Conservation (phyloP, 2,113 vertebrate genomes). For the Oncorhynchus gorbuscha region DNA sequence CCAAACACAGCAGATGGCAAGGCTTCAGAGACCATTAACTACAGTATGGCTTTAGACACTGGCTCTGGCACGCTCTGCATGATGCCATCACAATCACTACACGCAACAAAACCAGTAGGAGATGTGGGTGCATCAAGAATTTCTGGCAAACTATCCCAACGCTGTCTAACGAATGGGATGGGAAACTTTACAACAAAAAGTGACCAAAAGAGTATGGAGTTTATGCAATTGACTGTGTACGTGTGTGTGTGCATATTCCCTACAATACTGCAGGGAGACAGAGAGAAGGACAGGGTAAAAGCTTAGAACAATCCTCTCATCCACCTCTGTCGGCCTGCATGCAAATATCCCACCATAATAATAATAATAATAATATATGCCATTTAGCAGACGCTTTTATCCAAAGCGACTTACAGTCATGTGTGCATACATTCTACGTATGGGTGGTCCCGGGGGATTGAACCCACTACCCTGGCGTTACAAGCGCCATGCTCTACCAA, state of each 20-base stretch:
- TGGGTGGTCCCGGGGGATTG: too few species aligned
- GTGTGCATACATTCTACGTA: too few species aligned
- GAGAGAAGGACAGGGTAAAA: conserved; percentile 59
- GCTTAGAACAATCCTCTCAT: conserved; percentile 35
- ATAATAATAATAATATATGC: too few species aligned
- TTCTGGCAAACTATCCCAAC: not conserved
- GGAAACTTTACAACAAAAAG: not conserved
- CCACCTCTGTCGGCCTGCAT: conserved; percentile 9
- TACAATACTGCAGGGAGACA: conserved; percentile 44
- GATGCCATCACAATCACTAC: not conserved
- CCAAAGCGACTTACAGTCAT: too few species aligned
- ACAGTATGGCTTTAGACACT: not conserved
- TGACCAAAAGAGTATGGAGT: not conserved
- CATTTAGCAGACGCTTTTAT: too few species aligned
- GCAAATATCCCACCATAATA: not conserved
- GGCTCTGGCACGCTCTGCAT: not conserved
- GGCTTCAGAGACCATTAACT: not conserved
- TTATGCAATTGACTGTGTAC: not conserved
- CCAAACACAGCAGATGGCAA: conserved; percentile 12
- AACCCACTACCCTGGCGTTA: too few species aligned
- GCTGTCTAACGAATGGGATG: not conserved
- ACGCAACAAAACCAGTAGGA: not conserved
- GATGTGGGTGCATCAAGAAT: not conserved
- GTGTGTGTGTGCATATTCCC: not conserved
- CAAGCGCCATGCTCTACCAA: too few species aligned